These are phyloP conservation scores for Pimpla rufipes DNA, from an alignment of 2,888 invertebrate species.

Conservation along the genomic window DNA sequence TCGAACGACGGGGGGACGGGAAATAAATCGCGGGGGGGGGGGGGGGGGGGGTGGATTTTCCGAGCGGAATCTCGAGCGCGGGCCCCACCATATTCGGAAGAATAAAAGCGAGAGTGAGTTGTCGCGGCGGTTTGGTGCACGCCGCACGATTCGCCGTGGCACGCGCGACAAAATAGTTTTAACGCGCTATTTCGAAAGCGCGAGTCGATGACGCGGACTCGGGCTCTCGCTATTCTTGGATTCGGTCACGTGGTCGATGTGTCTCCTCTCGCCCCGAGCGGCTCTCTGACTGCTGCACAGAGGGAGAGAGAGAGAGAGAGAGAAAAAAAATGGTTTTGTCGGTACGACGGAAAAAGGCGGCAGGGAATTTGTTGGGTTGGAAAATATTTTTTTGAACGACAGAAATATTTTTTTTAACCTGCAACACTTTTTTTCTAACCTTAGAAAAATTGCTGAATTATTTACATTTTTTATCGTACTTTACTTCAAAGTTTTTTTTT, in stretches of 20 bases:
- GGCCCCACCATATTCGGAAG: conserved; percentile 1
- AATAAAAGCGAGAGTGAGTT: conserved; percentile 7
- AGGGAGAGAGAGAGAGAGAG: no score
- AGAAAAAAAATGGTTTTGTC: conserved; percentile 19
- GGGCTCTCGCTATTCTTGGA: conserved; percentile 57
- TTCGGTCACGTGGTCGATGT: conserved; percentile 25
- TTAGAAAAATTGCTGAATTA: no score
- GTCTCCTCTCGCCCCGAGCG: conserved; percentile 17
- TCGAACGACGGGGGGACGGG: background rate
- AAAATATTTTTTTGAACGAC: no score
- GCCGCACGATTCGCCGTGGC: conserved; percentile 9
- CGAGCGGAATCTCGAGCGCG: no score
- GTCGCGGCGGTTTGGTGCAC: background rate
- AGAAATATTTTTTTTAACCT: no score
- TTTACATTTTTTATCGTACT: no score
- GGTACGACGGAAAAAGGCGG: no score
- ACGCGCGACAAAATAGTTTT: conserved; percentile 53
- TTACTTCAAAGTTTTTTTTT: no score
- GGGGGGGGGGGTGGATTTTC: no score
- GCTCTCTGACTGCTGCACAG: conserved; percentile 9
- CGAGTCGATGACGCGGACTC: conserved; percentile 48
- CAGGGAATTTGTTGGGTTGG: no score
- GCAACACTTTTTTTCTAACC: no score
- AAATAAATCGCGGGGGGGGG: conserved; percentile 15
- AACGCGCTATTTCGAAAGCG: conserved; percentile 53